Percentiles rank a stretch among this genome's conserved stretches.
Conservation (phyloP, 2,888 invertebrate genomes). For the Aricia artaxerxes region DNA sequence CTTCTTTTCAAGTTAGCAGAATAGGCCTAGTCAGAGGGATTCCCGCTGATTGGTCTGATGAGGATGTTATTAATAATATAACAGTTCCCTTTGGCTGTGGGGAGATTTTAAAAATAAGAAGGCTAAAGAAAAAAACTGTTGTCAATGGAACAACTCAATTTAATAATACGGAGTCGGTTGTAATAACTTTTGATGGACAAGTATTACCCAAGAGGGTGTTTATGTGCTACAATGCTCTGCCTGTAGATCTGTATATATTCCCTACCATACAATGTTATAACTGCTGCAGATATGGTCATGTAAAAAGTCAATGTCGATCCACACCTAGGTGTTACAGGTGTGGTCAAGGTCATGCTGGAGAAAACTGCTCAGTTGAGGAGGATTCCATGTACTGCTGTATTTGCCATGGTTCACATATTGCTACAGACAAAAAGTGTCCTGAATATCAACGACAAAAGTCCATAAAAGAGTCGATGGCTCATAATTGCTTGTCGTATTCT, state of each 20-base stretch:
- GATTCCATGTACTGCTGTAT: conserved; percentile 29
- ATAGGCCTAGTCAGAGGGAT: conserved; percentile 2
- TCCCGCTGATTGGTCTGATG: background rate
- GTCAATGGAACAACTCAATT: background rate
- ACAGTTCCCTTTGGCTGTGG: background rate
- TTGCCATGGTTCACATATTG: conserved; percentile 33
- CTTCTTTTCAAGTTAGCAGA: background rate
- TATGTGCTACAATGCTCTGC: background rate
- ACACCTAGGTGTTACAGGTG: conserved; percentile 35
- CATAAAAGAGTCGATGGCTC: conserved; percentile 35
- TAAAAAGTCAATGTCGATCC: conserved; percentile 34
- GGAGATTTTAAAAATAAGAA: background rate
- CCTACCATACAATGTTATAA: conserved; percentile 38
- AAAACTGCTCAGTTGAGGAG: conserved; percentile 32
- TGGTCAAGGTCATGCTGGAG: conserved; percentile 34
- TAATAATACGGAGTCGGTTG: background rate
- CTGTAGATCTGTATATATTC: conserved; percentile 38
- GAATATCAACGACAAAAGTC: conserved; percentile 35
- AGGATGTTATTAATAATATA: background rate
- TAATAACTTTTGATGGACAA: conserved; percentile 2
- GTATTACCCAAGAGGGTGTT: background rate
- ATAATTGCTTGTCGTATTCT: conserved; percentile 31
- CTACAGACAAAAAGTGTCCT: conserved; percentile 32
- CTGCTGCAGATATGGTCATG: conserved; percentile 37
- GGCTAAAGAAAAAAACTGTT: background rate